phyloP scores from a whole-genome alignment of 2,797 vertebrate species.

The Anisognathus igniventris region DNA sequence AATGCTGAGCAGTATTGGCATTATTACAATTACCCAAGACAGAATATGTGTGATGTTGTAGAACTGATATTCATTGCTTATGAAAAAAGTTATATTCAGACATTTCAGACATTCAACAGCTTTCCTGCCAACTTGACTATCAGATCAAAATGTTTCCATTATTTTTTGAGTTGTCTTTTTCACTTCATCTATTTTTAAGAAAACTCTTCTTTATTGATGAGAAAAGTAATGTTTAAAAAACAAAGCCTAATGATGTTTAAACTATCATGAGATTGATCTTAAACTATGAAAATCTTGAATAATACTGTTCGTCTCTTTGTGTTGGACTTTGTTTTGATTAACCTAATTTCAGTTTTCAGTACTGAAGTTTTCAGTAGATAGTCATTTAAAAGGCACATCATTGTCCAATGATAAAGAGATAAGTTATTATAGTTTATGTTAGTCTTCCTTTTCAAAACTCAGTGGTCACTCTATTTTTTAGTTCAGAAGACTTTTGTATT shows the following conservation, averaged over 20 bases:
- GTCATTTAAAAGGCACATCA: background rate
- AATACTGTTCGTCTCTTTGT: background rate
- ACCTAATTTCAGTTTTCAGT: background rate
- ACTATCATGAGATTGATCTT: background rate
- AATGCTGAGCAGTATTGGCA: background rate
- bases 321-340: background rate
- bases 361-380: background rate
- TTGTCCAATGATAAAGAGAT: background rate
- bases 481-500: background rate
- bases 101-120: background rate
- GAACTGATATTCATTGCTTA: background rate
- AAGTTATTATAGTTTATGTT: background rate
- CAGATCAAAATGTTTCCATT: background rate
- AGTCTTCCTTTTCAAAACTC: background rate
- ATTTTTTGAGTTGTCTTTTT: background rate
- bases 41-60: background rate
- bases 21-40: background rate
- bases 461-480: background rate
- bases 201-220: background rate
- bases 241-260: background rate
- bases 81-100: background rate
- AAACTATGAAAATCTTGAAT: background rate
- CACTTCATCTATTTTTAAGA: background rate
- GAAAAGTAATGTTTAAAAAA: background rate
- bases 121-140: background rate